Conservation (phyloP, 1,140 invertebrate species). For the Bacillus rossius region DNA sequence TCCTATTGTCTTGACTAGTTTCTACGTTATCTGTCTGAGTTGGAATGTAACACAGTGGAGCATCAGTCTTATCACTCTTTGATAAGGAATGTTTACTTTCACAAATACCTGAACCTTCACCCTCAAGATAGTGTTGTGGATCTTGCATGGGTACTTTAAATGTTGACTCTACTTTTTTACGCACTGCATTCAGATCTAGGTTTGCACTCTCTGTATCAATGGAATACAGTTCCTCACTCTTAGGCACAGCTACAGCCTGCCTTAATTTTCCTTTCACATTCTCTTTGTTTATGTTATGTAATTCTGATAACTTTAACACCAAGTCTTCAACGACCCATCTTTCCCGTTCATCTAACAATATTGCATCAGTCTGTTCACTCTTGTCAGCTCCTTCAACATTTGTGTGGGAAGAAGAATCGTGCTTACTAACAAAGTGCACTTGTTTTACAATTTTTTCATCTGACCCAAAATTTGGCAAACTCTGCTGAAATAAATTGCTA, state of each 20-base stretch:
- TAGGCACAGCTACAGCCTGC: too few species aligned
- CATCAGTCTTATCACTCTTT: constrained; percentile 5
- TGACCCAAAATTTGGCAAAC: too few species aligned
- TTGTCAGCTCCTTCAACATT: too few species aligned
- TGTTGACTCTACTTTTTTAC: not conserved
- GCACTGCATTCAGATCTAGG: not conserved
- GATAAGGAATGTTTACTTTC: constrained; percentile 7
- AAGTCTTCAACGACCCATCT: constrained; percentile 42
- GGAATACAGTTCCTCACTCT: not conserved
- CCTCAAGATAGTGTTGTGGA: too few species aligned
- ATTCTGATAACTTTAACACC: constrained; percentile 36
- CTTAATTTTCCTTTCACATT: too few species aligned
- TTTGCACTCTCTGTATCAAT: not conserved
- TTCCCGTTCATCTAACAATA: constrained; percentile 36
- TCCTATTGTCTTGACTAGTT: too few species aligned
- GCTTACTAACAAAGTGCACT: too few species aligned
- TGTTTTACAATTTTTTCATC: too few species aligned
- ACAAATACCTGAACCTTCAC: not conserved
- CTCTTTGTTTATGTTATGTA: constrained; percentile 18
- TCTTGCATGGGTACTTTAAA: too few species aligned
- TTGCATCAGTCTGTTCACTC: constrained; percentile 6
- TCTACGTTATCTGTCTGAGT: too few species aligned
- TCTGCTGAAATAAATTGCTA: too few species aligned
- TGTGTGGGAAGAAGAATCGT: too few species aligned
- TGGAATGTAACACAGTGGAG: not conserved